These are phyloP conservation scores for Gallirallus australis DNA, from an alignment of 2,797 vertebrate species.

Conservation along the genomic window DNA sequence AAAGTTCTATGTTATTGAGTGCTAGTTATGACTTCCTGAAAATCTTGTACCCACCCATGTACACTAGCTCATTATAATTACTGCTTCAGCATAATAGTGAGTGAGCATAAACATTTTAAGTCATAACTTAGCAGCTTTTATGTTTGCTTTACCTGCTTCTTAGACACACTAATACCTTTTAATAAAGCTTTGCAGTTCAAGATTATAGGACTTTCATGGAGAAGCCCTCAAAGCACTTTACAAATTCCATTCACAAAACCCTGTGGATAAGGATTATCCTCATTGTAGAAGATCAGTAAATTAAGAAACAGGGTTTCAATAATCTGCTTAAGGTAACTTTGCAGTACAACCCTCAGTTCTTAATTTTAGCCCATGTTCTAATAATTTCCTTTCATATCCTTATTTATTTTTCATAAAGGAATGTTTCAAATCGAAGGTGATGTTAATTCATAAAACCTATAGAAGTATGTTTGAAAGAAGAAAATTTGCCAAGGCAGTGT, in stretches of 20 bases:
- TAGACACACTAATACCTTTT: slow-evolving; percentile 14
- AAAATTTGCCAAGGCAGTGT: background rate
- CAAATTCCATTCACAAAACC: slow-evolving; percentile 62
- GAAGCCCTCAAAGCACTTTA: slow-evolving; percentile 19
- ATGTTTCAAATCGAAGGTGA: background rate
- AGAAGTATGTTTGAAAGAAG: background rate
- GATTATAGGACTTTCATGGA: slow-evolving; percentile 25
- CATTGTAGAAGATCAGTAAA: slow-evolving; percentile 36
- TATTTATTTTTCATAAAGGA: background rate
- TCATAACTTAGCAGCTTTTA: slow-evolving; percentile 1
- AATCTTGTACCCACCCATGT: background rate
- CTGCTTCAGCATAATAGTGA: background rate
- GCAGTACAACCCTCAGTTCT: background rate
- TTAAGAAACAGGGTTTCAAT: slow-evolving; percentile 36
- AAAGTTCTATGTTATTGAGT: background rate
- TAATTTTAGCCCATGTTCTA: slow-evolving; percentile 17
- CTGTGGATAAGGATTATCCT: slow-evolving; percentile 51
- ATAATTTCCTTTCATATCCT: slow-evolving; percentile 2
- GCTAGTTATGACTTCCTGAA: background rate
- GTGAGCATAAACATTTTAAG: background rate
- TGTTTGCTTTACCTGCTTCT: slow-evolving; percentile 35
- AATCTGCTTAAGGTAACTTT: slow-evolving; percentile 39
- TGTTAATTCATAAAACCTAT: background rate
- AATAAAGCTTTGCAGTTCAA: slow-evolving; percentile 35
- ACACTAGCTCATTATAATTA: background rate